phyloP scores from a whole-genome alignment of 2,888 invertebrate species.

The Clusia tigrina region DNA sequence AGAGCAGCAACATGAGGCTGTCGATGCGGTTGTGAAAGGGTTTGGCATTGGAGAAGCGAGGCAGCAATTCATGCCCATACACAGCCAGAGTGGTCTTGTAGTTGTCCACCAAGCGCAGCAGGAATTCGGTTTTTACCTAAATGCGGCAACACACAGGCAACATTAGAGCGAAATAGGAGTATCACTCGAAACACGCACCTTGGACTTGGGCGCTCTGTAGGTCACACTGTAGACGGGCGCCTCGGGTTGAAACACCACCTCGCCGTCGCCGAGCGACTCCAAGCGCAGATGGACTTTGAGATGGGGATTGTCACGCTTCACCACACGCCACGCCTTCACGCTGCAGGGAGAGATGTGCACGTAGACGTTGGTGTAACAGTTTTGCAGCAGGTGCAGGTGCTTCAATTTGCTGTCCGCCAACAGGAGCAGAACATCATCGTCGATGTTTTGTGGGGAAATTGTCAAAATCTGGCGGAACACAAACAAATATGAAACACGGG shows the following conservation, averaged over 20 bases:
- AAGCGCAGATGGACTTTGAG: constrained; percentile 76
- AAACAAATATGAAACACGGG: neutral
- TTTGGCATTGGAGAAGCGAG: constrained; percentile 72
- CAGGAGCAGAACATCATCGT: constrained; percentile 75
- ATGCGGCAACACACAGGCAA: neutral
- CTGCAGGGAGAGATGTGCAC: constrained; percentile 66
- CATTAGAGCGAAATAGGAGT: neutral
- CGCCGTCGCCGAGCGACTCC: constrained; percentile 69
- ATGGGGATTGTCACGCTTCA: constrained; percentile 68
- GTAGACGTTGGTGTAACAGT: constrained; percentile 72
- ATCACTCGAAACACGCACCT: constrained; percentile 55
- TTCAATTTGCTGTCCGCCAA: constrained; percentile 70
- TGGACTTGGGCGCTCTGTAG: constrained; percentile 71
- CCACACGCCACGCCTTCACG: constrained; percentile 64
- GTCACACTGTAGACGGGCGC: constrained; percentile 75
- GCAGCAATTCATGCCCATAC: constrained; percentile 75
- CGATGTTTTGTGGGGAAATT: constrained; percentile 78
- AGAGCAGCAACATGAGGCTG: constrained; percentile 72
- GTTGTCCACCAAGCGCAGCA: constrained; percentile 69
- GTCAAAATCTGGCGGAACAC: constrained; percentile 67
- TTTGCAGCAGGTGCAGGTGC: constrained; percentile 79
- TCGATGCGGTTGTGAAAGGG: constrained; percentile 77
- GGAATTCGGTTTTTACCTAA: constrained; percentile 66
- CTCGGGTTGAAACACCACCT: constrained; percentile 73
- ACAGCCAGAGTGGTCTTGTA: constrained; percentile 71